These are phyloP conservation scores for Paramormyrops hopkinsi DNA, from an alignment of 2,797 vertebrate species.

Conservation along the genomic window DNA sequence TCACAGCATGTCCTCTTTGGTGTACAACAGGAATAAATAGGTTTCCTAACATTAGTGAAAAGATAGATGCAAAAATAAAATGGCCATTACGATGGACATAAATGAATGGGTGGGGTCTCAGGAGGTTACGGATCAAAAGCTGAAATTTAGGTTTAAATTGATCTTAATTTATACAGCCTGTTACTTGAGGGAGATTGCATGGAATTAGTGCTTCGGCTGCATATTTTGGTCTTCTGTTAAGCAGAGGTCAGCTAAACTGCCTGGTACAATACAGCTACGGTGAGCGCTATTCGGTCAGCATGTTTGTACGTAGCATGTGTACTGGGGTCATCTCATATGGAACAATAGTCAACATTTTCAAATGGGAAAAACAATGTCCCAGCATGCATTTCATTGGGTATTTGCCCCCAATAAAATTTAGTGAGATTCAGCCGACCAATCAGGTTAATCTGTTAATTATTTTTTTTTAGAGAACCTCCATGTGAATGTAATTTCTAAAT, in stretches of 20 bases:
- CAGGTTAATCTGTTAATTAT: neutral
- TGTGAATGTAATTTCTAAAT: neutral
- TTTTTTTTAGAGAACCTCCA: neutral
- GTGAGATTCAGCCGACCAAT: neutral
- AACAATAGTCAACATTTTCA: slow-evolving; percentile 11
- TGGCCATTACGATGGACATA: no score
- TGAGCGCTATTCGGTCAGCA: slow-evolving; percentile 56
- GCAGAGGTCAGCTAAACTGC: slow-evolving; percentile 64
- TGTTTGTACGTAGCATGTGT: slow-evolving; percentile 24
- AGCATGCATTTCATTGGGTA: slow-evolving; percentile 39
- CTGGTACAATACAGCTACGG: slow-evolving; percentile 57
- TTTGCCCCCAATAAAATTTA: slow-evolving; percentile 42
- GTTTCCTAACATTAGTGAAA: no score
- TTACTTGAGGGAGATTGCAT: neutral
- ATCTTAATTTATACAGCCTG: neutral
- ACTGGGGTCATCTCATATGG: neutral
- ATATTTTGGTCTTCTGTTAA: neutral
- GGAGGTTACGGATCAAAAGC: neutral
- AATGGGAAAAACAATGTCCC: slow-evolving; percentile 46
- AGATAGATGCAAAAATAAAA: no score
- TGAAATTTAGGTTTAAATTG: neutral
- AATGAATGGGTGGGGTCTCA: no score
- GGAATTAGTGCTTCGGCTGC: neutral
- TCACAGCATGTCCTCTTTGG: no score
- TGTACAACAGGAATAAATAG: no score